Conservation (phyloP, 2,113 vertebrate species). For the Pao palembangensis region DNA sequence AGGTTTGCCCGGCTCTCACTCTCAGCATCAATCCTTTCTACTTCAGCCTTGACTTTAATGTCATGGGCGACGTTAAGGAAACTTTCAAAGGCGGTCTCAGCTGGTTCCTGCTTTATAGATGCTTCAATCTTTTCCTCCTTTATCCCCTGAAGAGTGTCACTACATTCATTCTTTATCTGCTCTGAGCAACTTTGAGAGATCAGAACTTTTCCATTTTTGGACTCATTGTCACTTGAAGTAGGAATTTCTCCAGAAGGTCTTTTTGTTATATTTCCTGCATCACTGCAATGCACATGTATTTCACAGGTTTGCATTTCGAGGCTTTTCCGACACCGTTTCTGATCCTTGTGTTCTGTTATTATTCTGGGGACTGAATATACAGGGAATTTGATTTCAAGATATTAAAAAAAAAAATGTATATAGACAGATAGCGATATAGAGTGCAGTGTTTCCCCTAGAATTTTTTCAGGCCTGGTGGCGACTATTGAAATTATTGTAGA, state of each 20-base stretch:
- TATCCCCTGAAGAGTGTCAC: not conserved
- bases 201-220: not conserved
- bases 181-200: not conserved
- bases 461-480: too few species aligned
- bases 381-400: too few species aligned
- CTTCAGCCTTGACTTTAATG: not conserved
- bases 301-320: not conserved
- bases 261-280: not conserved
- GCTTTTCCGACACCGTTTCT: not conserved
- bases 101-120: not conserved
- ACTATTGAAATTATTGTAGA: too few species aligned
- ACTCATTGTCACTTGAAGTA: not conserved
- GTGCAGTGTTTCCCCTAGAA: too few species aligned
- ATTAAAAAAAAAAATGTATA: too few species aligned
- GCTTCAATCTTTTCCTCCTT: slow-evolving; percentile 7
- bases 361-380: slow-evolving; percentile 17
- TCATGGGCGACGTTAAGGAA: not conserved
- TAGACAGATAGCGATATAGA: too few species aligned
- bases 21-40: not conserved
- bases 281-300: not conserved
- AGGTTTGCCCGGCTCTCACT: too few species aligned
- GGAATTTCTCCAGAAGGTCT: not conserved
- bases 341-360: not conserved
- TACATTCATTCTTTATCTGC: not conserved
- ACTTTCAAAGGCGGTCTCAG: not conserved